phyloP scores from a whole-genome alignment of 2,113 vertebrate genomes.

The Narcine bancroftii region DNA sequence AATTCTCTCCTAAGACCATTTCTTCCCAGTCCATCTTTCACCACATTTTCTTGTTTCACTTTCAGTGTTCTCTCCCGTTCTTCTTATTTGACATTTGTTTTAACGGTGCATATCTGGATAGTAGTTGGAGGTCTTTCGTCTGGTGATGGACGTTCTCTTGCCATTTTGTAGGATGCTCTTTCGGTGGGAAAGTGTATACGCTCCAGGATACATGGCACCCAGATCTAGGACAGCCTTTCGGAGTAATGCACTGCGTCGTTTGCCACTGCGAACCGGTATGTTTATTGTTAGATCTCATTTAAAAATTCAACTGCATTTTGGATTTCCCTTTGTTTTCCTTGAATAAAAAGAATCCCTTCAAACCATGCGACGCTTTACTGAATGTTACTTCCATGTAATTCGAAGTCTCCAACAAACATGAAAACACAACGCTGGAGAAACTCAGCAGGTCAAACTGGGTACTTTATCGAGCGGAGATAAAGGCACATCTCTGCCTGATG shows the following conservation, averaged over 20 bases:
- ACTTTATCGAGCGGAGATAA: no score
- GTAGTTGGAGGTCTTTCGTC: not conserved
- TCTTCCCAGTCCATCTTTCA: not conserved
- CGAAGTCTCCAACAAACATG: not conserved
- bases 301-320: not conserved
- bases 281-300: not conserved
- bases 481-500: no score
- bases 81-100: not conserved
- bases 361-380: not conserved
- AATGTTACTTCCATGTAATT: not conserved
- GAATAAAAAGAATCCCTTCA: no score
- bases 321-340: not conserved
- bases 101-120: not conserved
- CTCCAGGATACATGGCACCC: slow-evolving; percentile 90
- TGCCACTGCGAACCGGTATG: slow-evolving; percentile 83
- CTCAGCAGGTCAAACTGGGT: no score
- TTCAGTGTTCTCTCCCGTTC: no score
- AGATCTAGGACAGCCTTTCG: slow-evolving; percentile 88
- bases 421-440: no score
- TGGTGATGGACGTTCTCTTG: not conserved
- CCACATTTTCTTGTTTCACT: not conserved
- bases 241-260: slow-evolving; percentile 86
- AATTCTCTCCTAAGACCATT: slow-evolving; percentile 29
- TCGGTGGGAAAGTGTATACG: slow-evolving; percentile 77
- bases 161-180: slow-evolving; percentile 69